Evolutionary conservation across 2,888 invertebrate genomes (phyloP).

Genomic region (Conus canariensis): DNA sequence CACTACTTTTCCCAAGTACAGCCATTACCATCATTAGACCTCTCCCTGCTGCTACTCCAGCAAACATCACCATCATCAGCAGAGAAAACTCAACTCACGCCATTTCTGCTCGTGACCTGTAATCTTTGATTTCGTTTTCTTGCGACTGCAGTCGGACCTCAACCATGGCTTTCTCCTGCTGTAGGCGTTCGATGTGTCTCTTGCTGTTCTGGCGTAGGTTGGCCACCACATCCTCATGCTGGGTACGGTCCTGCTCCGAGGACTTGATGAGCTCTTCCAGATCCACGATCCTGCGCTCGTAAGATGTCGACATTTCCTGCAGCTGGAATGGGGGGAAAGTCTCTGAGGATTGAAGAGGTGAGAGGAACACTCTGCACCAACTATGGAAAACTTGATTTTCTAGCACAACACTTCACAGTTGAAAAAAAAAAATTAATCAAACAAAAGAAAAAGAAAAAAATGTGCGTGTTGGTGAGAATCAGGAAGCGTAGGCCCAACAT

Average conservation of each 20-base stretch:
- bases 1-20: no score
- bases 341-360: no score
- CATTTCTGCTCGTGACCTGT: conserved; percentile 68
- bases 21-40: no score
- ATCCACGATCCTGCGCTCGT: conserved; percentile 59
- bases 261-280: conserved; percentile 65
- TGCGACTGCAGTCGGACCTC: conserved; percentile 76
- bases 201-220: conserved; percentile 69
- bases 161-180: conserved; percentile 78
- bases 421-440: neutral
- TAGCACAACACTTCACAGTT: no score
- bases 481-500: no score
- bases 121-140: conserved; percentile 73
- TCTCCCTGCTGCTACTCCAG: no score
- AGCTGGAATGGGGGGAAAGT: conserved; percentile 55
- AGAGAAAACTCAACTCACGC: conserved; percentile 70
- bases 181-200: conserved; percentile 72
- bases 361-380: no score
- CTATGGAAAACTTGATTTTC: no score
- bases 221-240: conserved; percentile 73
- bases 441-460: no score
- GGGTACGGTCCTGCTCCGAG: conserved; percentile 68
- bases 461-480: no score
- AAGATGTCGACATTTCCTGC: conserved; percentile 65
- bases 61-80: no score